phyloP scores from a whole-genome alignment of 2,113 vertebrate genomes.

The Opisthocomus hoazin region DNA sequence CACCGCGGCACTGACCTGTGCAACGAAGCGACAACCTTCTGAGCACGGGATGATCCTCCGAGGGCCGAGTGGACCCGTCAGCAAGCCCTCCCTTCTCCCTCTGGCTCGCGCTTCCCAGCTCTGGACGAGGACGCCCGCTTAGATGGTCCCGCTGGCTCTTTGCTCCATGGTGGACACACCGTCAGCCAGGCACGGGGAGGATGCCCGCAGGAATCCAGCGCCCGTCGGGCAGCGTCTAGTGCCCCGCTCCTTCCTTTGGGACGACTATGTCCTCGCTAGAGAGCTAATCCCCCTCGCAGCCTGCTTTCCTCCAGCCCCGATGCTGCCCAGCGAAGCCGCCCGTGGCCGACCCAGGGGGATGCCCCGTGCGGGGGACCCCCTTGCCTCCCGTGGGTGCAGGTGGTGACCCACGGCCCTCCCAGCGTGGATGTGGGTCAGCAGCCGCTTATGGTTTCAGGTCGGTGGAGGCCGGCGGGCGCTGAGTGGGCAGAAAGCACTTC shows the following conservation, averaged over 20 bases:
- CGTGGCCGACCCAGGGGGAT: background rate
- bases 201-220: background rate
- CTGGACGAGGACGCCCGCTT: background rate
- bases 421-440: constrained; percentile 23
- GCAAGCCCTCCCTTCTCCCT: background rate
- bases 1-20: background rate
- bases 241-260: accelerated
- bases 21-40: accelerated
- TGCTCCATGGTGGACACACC: background rate
- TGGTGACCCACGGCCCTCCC: background rate
- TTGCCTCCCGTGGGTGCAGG: background rate
- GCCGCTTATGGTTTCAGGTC: constrained; percentile 44
- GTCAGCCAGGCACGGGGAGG: background rate
- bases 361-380: background rate
- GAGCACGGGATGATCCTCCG: background rate
- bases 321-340: background rate
- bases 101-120: background rate
- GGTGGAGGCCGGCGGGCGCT: background rate
- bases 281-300: background rate
- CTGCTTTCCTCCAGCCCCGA: background rate
- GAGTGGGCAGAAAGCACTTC: constrained; percentile 53
- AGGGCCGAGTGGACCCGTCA: background rate
- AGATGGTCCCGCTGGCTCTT: background rate
- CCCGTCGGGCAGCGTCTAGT: accelerated
- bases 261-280: background rate